A percentile compares a stretch with the other conserved stretches of the same genome.
Conservation (phyloP, 1,140 invertebrate genomes). For the Octopus sinensis region DNA sequence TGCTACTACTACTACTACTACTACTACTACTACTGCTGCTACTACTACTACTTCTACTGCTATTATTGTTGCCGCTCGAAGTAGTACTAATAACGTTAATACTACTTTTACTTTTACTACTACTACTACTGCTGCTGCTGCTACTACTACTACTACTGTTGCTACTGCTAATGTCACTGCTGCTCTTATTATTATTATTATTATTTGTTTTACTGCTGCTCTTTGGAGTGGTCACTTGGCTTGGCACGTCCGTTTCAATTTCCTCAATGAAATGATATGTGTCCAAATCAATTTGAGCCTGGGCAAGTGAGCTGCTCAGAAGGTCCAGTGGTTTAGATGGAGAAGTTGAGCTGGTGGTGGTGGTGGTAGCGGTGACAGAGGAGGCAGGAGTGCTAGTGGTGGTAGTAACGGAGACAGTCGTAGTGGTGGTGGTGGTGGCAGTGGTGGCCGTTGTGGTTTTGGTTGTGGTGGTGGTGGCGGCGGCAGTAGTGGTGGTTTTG, state of each 20-base stretch:
- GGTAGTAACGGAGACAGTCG: not conserved
- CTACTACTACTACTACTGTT: slow-evolving; percentile 7
- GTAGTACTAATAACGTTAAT: too few species aligned
- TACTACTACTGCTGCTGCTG: not conserved
- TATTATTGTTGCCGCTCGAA: too few species aligned
- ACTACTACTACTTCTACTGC: too few species aligned
- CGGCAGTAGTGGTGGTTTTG: not conserved
- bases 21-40: too few species aligned
- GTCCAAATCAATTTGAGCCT: slow-evolving; percentile 55
- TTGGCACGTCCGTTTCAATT: not conserved
- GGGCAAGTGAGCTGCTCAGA: slow-evolving; percentile 52
- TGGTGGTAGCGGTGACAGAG: not conserved
- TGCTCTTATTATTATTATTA: not conserved
- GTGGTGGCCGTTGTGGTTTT: not conserved
- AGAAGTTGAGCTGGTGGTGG: not conserved
- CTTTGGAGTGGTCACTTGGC: too few species aligned
- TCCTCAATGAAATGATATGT: slow-evolving; percentile 50
- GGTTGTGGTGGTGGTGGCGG: not conserved
- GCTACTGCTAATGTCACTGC: not conserved
- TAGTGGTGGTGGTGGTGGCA: not conserved
- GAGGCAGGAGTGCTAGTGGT: not conserved
- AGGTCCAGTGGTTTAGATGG: slow-evolving; percentile 40
- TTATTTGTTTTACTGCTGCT: too few species aligned
- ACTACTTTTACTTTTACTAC: not conserved
- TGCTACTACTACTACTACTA: not conserved